Conservation (phyloP, 2,113 vertebrate genomes). For the Carollia perspicillata region DNA sequence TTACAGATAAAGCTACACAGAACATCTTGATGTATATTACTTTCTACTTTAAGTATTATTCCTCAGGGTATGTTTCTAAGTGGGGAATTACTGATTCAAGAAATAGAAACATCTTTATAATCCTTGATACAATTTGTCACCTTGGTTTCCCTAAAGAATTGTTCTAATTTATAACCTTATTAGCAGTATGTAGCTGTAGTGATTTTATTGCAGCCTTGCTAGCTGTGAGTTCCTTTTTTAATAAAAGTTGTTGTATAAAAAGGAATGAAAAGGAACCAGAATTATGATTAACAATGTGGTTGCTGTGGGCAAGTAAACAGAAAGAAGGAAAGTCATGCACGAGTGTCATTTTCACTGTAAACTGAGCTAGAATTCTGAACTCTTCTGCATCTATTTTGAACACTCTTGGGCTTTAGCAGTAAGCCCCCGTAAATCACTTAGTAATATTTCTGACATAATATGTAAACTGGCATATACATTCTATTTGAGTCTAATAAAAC, state of each 20-base stretch:
- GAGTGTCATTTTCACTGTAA: background rate
- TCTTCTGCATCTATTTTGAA: background rate
- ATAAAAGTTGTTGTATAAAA: background rate
- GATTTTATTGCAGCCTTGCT: background rate
- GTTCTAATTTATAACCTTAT: conserved; percentile 29
- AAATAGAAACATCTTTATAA: conserved; percentile 7
- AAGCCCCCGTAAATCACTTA: background rate
- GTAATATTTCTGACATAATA: background rate
- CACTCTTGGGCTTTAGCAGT: background rate
- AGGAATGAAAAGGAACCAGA: background rate
- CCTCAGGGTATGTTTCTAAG: conserved; percentile 16
- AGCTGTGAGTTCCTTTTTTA: background rate
- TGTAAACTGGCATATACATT: background rate
- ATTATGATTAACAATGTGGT: background rate
- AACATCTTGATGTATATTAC: background rate
- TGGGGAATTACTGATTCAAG: conserved; percentile 1
- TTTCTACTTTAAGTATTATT: background rate
- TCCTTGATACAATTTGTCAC: conserved; percentile 7
- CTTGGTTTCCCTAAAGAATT: conserved; percentile 28
- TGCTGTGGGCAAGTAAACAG: background rate
- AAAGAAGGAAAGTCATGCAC: background rate
- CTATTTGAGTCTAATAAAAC: conserved; percentile 34
- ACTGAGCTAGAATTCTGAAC: background rate
- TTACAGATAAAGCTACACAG: background rate
- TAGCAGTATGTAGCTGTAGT: background rate